Base-by-base conservation (phyloP, 2,113 vertebrate genomes). In the Strix uralensis region DNA sequence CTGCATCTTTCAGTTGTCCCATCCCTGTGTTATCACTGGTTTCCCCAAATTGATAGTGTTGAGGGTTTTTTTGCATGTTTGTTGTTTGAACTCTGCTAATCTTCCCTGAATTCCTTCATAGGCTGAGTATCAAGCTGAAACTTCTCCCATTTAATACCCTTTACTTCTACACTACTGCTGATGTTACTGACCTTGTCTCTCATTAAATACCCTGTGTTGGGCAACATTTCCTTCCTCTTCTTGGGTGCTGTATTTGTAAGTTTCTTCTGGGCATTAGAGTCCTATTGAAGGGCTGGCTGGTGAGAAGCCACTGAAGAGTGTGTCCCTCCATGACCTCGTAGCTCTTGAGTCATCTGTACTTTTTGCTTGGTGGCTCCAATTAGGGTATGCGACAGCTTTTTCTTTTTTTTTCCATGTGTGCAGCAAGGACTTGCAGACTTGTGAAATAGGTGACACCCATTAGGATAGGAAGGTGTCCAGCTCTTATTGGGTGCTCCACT, bases 341-440 rank as follows among this genome's bases (percentile, higher is more conserved):
- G 32, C 34, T 52, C 16, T 34, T 22, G 69, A 38, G 27, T 82
- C 7, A 52, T 79, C 32, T 58, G 15, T 42, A 3, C 5, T 61
- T 88, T 91, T 69, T 2, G 2, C 29, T 89, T 27, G 16, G 17
- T 22, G 5, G 2, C 49, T 52, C 34, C 38, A 55, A 1, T n/a
- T 55, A 65, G 44, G 47, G 5, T 26, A 17, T 4, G 2, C 0
- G 0, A 36, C 17, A 27, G 7, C 4, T 34, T 40, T 5, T 17
- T 47, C 4, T 11, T 75, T 80, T 82, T 42, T 82, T 22, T 42
- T 13, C 13, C 26, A 18, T 3, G 7, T 14, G 46, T 52, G 57
- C 42, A 74, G 27, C 51, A 54, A 1, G 1, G 22, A 38, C 10
- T 59, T 78, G 49, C 38, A 29, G 47, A 26, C 30, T 74, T 74